Conservation (phyloP, 1,140 invertebrate species). For the Papilio machaon region DNA sequence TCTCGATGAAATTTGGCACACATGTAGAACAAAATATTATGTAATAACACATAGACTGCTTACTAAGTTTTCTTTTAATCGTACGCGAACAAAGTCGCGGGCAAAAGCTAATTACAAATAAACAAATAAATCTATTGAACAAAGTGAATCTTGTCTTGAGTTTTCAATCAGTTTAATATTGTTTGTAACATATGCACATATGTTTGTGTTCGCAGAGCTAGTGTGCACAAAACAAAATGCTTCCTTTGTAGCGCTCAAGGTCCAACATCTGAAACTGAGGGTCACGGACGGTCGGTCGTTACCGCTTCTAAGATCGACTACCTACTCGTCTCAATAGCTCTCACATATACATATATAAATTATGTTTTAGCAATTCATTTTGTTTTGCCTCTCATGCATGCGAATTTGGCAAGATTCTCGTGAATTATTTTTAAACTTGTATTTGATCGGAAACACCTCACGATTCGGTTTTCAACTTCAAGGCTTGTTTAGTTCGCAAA, state of each 20-base stretch:
- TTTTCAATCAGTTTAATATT: not conserved
- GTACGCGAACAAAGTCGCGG: no score
- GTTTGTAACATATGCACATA: not conserved
- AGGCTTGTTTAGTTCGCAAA: not conserved
- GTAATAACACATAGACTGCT: no score
- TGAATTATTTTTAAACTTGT: constrained; percentile 22
- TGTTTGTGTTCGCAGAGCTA: constrained; percentile 7
- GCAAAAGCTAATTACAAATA: no score
- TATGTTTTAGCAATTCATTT: constrained; percentile 11
- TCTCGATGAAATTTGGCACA: not conserved
- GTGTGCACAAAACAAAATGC: constrained; percentile 33
- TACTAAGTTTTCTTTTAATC: no score
- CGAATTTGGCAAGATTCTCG: constrained; percentile 1
- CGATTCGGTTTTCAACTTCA: not conserved
- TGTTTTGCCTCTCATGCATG: not conserved
- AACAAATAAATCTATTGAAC: not conserved
- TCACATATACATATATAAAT: constrained; percentile 1
- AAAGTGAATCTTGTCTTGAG: not conserved
- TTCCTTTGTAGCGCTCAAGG: constrained; percentile 38
- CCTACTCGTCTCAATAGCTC: constrained; percentile 31
- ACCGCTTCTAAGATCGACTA: constrained; percentile 35
- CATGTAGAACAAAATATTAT: no score
- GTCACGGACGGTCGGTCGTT: constrained; percentile 36
- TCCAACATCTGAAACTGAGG: constrained; percentile 31
- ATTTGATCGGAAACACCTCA: not conserved